Percentiles rank a stretch among this genome's conserved stretches.
phyloP scores from a whole-genome alignment of 2,113 vertebrate species.

The Ranitomeya variabilis region DNA sequence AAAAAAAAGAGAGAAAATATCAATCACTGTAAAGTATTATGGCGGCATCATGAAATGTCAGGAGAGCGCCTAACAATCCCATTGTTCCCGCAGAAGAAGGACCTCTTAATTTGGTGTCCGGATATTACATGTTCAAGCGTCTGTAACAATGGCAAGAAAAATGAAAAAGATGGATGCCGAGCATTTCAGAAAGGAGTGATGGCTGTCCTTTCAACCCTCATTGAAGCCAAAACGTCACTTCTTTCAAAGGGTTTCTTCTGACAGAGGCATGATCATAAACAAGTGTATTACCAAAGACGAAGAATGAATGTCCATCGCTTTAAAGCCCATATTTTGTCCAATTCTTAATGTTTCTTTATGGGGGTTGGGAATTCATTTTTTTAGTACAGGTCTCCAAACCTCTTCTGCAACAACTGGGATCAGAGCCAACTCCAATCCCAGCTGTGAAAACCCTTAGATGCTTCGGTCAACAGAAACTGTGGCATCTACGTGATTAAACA shows the following conservation, averaged over 20 bases:
- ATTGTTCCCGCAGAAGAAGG: not conserved
- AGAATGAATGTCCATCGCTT: not conserved
- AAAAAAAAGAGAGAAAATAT: slow-evolving; percentile 25
- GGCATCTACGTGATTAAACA: no score
- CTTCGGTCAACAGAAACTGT: no score
- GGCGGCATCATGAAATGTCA: slow-evolving; percentile 13
- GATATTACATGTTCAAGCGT: not conserved
- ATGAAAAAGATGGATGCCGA: not conserved
- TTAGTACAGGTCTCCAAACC: no score
- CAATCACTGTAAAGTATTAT: slow-evolving; percentile 45
- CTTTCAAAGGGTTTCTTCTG: not conserved
- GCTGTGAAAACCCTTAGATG: no score
- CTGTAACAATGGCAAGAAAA: slow-evolving; percentile 10
- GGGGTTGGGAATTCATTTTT: not conserved
- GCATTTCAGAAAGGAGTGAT: not conserved
- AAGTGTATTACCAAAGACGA: not conserved
- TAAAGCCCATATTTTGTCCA: not conserved
- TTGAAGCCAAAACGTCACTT: not conserved
- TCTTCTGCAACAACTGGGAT: no score
- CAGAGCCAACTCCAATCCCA: no score
- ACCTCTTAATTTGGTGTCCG: slow-evolving; percentile 20
- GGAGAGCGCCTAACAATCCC: slow-evolving; percentile 8
- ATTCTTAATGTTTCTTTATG: not conserved
- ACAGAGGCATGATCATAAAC: not conserved
- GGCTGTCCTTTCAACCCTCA: slow-evolving; percentile 5